phyloP scores from a whole-genome alignment of 2,797 vertebrate species.

The Acanthurus tractus region DNA sequence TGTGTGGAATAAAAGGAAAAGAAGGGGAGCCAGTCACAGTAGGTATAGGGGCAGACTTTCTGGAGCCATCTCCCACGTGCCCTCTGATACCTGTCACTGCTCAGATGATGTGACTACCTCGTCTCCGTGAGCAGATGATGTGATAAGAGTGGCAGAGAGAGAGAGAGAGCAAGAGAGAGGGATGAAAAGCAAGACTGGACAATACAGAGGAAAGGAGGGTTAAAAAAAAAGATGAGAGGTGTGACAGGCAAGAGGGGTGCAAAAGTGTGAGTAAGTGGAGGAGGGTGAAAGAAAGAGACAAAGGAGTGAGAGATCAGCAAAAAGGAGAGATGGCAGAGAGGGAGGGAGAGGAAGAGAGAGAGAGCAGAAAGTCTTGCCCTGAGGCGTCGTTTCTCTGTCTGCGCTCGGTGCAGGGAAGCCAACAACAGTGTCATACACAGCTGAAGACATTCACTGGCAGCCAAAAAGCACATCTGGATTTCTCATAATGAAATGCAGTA shows the following conservation, averaged over 20 bases:
- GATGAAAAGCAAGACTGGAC: constrained; percentile 9
- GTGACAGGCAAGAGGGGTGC: constrained; percentile 38
- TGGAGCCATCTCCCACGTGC: constrained; percentile 80
- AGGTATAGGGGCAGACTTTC: constrained; percentile 80
- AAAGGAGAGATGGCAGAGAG: constrained; percentile 24
- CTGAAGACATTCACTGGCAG: constrained; percentile 78
- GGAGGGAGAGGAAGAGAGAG: constrained; percentile 13
- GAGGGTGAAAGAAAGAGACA: constrained; percentile 45
- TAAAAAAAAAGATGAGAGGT: constrained; percentile 27
- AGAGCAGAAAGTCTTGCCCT: constrained; percentile 69
- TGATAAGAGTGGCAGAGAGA: constrained; percentile 51
- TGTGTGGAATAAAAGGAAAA: constrained; percentile 17
- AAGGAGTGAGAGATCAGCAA: constrained; percentile 53
- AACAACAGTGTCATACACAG: constrained; percentile 80
- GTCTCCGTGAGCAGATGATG: constrained; percentile 51
- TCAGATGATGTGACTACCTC: constrained; percentile 48
- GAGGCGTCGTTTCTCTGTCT: constrained; percentile 76
- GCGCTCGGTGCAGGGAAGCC: constrained; percentile 62
- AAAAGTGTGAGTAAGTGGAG: constrained; percentile 55
- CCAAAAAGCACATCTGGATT: constrained; percentile 83
- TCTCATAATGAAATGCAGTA: constrained; percentile 77
- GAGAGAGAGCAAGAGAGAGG: constrained; percentile 20
- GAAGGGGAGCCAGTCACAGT: constrained; percentile 47
- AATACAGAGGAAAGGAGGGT: not conserved
- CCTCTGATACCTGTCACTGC: constrained; percentile 77